Evolutionary conservation across 2,113 vertebrate genomes (phyloP).

Genomic region (Dasyurus viverrinus): DNA sequence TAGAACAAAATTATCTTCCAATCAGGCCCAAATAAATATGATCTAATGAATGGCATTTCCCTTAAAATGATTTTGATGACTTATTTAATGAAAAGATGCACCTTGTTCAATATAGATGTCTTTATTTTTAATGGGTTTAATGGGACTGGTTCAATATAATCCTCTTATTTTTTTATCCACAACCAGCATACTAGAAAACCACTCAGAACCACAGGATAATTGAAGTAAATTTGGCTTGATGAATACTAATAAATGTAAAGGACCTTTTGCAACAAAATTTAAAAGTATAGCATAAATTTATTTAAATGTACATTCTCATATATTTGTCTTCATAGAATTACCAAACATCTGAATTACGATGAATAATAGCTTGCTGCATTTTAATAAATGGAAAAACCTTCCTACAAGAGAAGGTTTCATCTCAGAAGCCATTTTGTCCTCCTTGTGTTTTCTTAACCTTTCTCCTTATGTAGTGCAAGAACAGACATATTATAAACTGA

Average conservation of each 20-base stretch:
- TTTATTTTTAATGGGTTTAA: conserved; percentile 68
- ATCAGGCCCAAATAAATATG: conserved; percentile 61
- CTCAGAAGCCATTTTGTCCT: neutral
- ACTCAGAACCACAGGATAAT: conserved; percentile 76
- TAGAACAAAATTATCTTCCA: conserved; percentile 63
- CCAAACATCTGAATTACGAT: conserved; percentile 35
- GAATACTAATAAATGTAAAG: conserved; percentile 80
- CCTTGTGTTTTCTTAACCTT: neutral
- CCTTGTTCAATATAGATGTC: conserved; percentile 63
- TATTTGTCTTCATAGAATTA: conserved; percentile 50
- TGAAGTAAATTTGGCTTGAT: conserved; percentile 75
- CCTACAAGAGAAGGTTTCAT: neutral
- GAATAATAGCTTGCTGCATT: conserved; percentile 20
- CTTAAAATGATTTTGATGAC: conserved; percentile 68
- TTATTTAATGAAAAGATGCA: conserved; percentile 71
- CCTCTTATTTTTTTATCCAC: conserved; percentile 76
- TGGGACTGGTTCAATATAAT: conserved; percentile 68
- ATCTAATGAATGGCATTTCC: conserved; percentile 65
- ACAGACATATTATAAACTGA: neutral
- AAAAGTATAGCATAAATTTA: conserved; percentile 74
- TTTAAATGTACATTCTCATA: conserved; percentile 68
- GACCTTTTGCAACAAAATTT: conserved; percentile 74
- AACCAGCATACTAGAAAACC: conserved; percentile 72
- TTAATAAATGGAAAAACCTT: conserved; percentile 43
- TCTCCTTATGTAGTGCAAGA: neutral